A percentile compares a stretch with the other conserved stretches of the same genome.
phyloP scores from a whole-genome alignment of 2,797 vertebrate species.

The Sebastes hopkinsi region DNA sequence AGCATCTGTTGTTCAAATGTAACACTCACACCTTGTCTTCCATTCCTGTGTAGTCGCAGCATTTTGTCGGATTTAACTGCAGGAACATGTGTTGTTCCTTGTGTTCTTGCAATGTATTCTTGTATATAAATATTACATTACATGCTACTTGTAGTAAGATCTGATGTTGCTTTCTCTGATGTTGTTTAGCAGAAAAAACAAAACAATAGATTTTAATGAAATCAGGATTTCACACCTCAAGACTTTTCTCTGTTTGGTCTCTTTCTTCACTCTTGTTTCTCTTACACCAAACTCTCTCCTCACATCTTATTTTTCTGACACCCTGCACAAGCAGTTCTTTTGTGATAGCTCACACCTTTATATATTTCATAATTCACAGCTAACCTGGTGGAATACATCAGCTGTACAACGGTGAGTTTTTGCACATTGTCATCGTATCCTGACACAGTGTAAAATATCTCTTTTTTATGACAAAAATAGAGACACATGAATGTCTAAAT shows the following conservation, averaged over 20 bases:
- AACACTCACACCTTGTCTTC: background rate
- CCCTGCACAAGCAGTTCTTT: background rate
- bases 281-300: background rate
- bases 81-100: background rate
- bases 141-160: background rate
- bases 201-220: background rate
- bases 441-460: background rate
- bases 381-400: conserved; percentile 11
- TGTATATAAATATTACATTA: background rate
- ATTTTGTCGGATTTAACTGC: background rate
- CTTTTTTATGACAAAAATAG: background rate
- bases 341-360: conserved; percentile 2
- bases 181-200: background rate
- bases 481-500: background rate
- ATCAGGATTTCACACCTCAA: background rate
- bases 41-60: background rate
- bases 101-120: background rate
- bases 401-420: conserved; percentile 23
- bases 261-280: background rate
- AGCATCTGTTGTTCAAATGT: background rate
- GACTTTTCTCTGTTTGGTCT: background rate
- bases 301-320: background rate
- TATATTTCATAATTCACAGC: conserved; percentile 24
- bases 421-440: conserved; percentile 28
- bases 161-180: background rate